Conservation (phyloP, 2,888 invertebrate genomes). For the Latrodectus elegans region DNA sequence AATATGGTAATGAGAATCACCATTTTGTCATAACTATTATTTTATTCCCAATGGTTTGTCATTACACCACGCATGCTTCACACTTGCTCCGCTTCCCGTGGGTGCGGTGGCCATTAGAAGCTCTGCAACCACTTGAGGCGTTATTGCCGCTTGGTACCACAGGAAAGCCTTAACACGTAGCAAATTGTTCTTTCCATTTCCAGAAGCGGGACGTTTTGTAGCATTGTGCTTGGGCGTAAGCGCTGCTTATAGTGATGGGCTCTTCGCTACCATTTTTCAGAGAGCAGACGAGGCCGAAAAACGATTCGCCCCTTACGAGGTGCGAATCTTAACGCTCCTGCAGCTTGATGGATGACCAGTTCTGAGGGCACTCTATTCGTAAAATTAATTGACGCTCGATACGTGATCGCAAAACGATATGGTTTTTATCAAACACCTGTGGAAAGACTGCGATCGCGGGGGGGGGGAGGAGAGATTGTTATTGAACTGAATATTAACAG, state of each 20-base stretch:
- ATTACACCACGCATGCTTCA: background rate
- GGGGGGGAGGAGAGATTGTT: too few species aligned
- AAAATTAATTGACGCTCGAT: background rate
- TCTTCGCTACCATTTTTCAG: background rate
- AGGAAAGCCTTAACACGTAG: background rate
- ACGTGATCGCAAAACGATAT: constrained; percentile 3
- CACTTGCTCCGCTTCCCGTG: background rate
- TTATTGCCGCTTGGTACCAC: too few species aligned
- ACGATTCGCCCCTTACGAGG: constrained; percentile 26
- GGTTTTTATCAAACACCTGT: background rate
- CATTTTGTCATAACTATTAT: background rate
- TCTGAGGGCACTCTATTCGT: background rate
- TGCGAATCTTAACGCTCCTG: constrained; percentile 46
- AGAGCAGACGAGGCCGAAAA: background rate
- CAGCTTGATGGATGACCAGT: background rate
- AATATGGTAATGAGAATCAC: too few species aligned
- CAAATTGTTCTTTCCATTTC: background rate
- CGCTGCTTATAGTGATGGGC: background rate
- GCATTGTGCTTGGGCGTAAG: background rate
- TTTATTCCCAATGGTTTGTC: background rate
- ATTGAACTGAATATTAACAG: too few species aligned
- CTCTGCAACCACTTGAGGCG: too few species aligned
- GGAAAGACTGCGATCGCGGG: background rate
- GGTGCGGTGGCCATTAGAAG: background rate
- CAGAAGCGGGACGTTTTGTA: background rate